Evolutionary conservation across 2,797 vertebrate genomes (phyloP), one percentile per base, ranked within the genome.

Genomic region (Columba guinea): DNA sequence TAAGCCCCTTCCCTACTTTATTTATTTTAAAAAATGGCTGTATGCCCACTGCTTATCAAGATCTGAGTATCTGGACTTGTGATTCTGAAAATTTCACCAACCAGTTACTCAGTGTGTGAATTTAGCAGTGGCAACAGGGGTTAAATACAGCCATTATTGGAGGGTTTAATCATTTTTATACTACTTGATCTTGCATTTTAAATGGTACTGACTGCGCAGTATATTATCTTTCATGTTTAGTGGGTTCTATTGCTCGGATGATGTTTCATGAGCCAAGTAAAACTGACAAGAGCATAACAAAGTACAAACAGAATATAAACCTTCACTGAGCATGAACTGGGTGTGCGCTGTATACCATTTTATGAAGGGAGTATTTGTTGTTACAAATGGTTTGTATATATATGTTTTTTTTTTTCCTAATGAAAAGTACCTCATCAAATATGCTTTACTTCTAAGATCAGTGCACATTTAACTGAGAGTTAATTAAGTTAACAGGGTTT

Each of bases 401-500:
- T 70, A 46, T 76, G 5, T 64, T 55, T 74, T 89, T 85, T 17
- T 90, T 81, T 68, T 74, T 19, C 48, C 27, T 92, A 79, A 87
- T 92, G 90, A 87, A 89, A 95, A 95, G 62, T n/a, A 46, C n/a
- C 35, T 87, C 71, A 89, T 92, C 52, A 55, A 84, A 53, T 81
- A 65, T 32, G 56, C 32, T 60, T 81, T 76, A 63, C 10, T 3
- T 79, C 44, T 69, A 89, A 94, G 90, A 95, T 87, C 96, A 87
- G 88, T 53, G 56, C 70, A 87, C 77, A 79, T 88, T 87, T 93
- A 94, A 94, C 59, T 13, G 30, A 56, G 78, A 90, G 85, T 90
- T 94, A 94, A 92, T 97, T 92, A 94, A 94, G 77, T 89, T 95
- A 95, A 73, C 86, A 74, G n/a, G 52, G 84, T 89, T 95, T 95